A percentile compares a stretch with the other conserved stretches of the same genome.
Conservation (phyloP, 2,113 vertebrate species). For the Tichodroma muraria region DNA sequence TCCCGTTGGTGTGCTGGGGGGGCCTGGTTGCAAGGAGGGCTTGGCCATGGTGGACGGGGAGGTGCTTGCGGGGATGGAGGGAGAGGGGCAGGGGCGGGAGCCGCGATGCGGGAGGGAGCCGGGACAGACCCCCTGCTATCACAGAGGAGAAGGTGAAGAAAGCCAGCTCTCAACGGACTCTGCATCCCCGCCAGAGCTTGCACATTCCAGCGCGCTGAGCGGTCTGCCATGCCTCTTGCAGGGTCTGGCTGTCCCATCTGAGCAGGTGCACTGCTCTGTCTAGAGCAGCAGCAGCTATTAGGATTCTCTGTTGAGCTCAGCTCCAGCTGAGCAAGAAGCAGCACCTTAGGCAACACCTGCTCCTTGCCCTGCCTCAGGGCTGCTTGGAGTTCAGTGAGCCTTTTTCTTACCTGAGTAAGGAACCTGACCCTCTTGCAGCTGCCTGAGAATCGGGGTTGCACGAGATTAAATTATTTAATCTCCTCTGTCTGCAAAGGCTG, state of each 20-base stretch:
- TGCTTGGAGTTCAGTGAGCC: background rate
- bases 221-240: background rate
- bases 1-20: background rate
- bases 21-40: background rate
- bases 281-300: background rate
- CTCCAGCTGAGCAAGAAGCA: background rate
- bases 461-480: background rate
- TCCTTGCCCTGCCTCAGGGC: background rate
- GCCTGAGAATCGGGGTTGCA: background rate
- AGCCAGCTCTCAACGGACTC: background rate
- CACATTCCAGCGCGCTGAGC: accelerated
- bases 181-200: background rate
- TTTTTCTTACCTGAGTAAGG: background rate
- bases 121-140: background rate
- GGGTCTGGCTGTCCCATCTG: background rate
- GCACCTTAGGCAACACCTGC: background rate
- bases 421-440: background rate
- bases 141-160: background rate
- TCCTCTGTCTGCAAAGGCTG: background rate
- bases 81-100: background rate
- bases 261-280: background rate
- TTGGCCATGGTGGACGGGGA: accelerated
- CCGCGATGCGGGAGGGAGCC: background rate
- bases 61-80: background rate
- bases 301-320: background rate